Conservation (phyloP, 2,888 invertebrate species). For the Carterocephalus palaemon region DNA sequence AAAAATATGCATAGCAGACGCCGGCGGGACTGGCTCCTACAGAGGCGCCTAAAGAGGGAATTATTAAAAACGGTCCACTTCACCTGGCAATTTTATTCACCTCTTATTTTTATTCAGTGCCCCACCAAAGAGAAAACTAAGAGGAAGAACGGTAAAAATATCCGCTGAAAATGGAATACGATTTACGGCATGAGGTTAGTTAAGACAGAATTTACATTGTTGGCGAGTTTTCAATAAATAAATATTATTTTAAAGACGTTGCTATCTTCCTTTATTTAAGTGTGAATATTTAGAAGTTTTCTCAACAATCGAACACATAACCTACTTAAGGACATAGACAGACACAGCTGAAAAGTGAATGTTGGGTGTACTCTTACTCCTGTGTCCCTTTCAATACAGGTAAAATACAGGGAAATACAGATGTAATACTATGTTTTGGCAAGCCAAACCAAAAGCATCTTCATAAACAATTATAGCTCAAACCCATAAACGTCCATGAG, state of each 20-base stretch:
- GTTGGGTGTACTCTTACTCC: too few species aligned
- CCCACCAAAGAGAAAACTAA: conserved; percentile 8
- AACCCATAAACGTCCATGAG: too few species aligned
- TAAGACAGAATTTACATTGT: neutral
- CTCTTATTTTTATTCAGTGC: conserved; percentile 13
- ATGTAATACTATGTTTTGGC: too few species aligned
- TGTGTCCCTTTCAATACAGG: too few species aligned
- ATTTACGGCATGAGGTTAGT: conserved; percentile 23
- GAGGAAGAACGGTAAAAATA: conserved; percentile 9
- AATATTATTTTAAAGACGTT: neutral
- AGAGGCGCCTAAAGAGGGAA: conserved; percentile 8
- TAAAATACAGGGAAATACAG: too few species aligned
- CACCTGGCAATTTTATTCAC: conserved; percentile 16
- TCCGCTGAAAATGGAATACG: conserved; percentile 23
- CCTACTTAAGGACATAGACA: too few species aligned
- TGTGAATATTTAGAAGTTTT: too few species aligned
- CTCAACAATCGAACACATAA: too few species aligned
- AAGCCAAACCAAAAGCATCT: too few species aligned
- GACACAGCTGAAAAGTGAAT: too few species aligned
- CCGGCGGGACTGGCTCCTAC: neutral
- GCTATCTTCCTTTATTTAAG: neutral
- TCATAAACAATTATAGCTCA: too few species aligned
- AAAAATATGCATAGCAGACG: conserved; percentile 7
- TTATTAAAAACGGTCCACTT: conserved; percentile 19
- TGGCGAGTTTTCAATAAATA: neutral